Percentiles rank a stretch among this genome's conserved stretches.
Evolutionary conservation across 2,888 invertebrate genomes (phyloP).

Genomic region (Pyrgus malvae): DNA sequence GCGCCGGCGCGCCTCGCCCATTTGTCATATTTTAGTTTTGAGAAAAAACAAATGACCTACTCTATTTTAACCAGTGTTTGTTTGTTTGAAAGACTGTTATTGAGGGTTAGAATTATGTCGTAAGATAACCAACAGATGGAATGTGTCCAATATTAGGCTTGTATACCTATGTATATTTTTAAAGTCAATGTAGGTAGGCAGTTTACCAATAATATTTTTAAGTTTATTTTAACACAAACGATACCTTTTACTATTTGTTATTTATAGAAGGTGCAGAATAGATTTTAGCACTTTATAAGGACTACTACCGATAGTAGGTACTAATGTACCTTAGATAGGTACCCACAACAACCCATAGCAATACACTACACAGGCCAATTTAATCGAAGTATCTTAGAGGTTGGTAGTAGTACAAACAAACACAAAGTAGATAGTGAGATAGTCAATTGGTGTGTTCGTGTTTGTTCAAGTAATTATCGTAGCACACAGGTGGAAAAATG

Average conservation of each 20-base stretch:
- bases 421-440: constrained; percentile 12
- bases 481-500: constrained; percentile 55
- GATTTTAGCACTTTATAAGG: no score
- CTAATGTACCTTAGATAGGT: no score
- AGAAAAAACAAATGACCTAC: constrained; percentile 77
- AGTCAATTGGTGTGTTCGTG: constrained; percentile 40
- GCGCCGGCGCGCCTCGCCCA: constrained; percentile 65
- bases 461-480: constrained; percentile 49
- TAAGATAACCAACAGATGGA: constrained; percentile 62
- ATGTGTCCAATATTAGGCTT: constrained; percentile 50
- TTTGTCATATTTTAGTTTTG: constrained; percentile 78
- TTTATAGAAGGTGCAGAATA: no score
- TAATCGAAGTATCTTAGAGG: no score
- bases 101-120: constrained; percentile 74
- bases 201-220: no score
- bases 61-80: constrained; percentile 74
- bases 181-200: background rate
- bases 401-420: no score
- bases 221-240: no score
- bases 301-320: no score
- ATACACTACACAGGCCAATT: no score
- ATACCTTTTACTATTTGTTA: no score
- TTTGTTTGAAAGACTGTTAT: constrained; percentile 75
- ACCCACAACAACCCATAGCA: no score
- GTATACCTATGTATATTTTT: constrained; percentile 34